Evolutionary conservation across 1,140 invertebrate genomes (phyloP), one percentile per base, ranked within the genome.

Genomic region (Caenorhabditis remanei): DNA sequence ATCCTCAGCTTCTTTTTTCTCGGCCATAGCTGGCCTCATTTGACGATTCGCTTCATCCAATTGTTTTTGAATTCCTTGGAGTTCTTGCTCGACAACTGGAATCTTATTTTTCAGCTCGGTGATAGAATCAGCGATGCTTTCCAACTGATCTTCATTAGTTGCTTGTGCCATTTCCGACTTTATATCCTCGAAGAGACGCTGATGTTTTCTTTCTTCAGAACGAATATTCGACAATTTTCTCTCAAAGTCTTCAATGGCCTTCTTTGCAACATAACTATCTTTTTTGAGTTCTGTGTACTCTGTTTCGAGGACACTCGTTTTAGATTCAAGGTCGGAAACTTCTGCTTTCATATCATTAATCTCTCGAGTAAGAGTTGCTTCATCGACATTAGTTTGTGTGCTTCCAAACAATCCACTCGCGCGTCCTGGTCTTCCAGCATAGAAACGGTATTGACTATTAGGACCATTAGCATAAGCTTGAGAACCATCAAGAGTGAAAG

Each of bases 361-460:
- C 24, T 50, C n/a, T 24, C n/a, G n/a, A 4, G 21, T 50, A 11
- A 53, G 11, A 4, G 46, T n/a, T 50, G 19, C 71, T 32, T 50
- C 71, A 43, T 84, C 83, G n/a, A 84, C 16, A 40, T 84, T 48
- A 7, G 4, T 16, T 16, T 84, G n/a, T n/a, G n/a, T 6, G n/a
- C 32, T 16, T 16, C 40, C 24, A 14, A 63, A 50, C 13, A n/a
- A 24, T 56, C 85, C 63, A n/a, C 16, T 14, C 0, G 85, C 13
- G 46, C 19, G 40, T 24, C 53, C 50, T 56, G n/a, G 32, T 48
- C 21, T 50, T 41, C 65, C 65, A 56, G 50, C 85, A 55, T 90
- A 90, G 82, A 88, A 91, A 32, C 91, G 85, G 56, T 90, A 90
- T 58, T 86, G 85, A 48, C 83, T 63, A 16, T n/a, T 84, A 1